These are phyloP conservation scores for Polypterus bichir DNA, from an alignment of 2,113 vertebrate genomes.

Conservation along the genomic window DNA sequence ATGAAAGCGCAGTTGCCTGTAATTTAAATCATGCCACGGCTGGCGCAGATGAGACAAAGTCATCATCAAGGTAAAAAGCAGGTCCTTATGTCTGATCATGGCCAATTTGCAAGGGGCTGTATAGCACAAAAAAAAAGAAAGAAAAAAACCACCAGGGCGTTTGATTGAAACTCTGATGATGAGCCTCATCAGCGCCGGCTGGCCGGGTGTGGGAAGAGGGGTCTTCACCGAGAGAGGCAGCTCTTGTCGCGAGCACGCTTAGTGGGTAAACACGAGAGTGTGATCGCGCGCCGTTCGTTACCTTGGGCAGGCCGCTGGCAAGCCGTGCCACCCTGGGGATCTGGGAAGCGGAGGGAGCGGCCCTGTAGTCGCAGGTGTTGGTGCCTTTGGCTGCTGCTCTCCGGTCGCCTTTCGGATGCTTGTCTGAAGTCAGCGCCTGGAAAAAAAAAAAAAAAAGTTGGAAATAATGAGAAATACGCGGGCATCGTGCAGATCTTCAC, in stretches of 20 bases:
- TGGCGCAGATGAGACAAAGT: constrained; percentile 19
- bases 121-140: neutral
- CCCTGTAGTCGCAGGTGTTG: constrained; percentile 18
- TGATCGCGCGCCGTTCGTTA: too few relatives aligned
- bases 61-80: constrained; percentile 17
- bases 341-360: constrained; percentile 10
- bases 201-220: too few relatives aligned
- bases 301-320: too few relatives aligned
- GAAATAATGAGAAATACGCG: too few relatives aligned
- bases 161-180: constrained; percentile 11
- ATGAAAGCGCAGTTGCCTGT: constrained; percentile 22
- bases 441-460: constrained; percentile 2
- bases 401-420: constrained; percentile 8
- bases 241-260: too few relatives aligned
- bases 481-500: too few relatives aligned
- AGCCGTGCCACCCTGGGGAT: neutral
- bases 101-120: constrained; percentile 12
- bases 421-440: constrained; percentile 27
- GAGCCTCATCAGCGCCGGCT: constrained; percentile 1
- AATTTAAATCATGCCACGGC: constrained; percentile 28
- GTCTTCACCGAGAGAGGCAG: too few relatives aligned
- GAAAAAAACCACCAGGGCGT: constrained; percentile 3
- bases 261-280: too few relatives aligned
- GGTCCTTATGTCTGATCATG: constrained; percentile 21
- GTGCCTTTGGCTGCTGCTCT: constrained; percentile 13